Conservation (phyloP, 2,797 vertebrate genomes). For the Delichon dasypus region DNA sequence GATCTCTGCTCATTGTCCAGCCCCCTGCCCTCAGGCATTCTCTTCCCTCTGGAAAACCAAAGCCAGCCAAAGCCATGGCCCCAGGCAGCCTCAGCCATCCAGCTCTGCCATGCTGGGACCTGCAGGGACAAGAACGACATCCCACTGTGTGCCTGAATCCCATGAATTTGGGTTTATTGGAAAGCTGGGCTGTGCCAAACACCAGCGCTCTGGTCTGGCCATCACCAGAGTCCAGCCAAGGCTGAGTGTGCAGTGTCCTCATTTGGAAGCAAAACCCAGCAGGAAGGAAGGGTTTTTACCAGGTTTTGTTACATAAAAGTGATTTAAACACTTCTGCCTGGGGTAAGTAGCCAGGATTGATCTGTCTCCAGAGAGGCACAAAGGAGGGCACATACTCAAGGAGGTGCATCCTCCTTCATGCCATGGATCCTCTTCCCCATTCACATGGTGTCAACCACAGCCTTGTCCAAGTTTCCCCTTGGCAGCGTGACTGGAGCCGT, state of each 20-base stretch:
- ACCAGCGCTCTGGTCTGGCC: not conserved
- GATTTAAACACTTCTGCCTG: not conserved
- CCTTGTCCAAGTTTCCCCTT: not conserved
- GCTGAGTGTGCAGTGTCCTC: not conserved
- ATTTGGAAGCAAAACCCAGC: not conserved
- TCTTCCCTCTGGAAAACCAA: not conserved
- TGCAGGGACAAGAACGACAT: not conserved
- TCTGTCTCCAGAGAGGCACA: not conserved
- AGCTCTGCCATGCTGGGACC: not conserved
- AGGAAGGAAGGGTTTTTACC: fast-evolving
- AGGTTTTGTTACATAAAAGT: not conserved
- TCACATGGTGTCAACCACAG: not conserved
- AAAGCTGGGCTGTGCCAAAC: not conserved
- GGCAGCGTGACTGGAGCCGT: not conserved
- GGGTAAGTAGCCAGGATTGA: not conserved
- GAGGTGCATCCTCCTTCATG: not conserved
- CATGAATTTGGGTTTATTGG: fast-evolving
- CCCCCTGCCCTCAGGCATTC: not conserved
- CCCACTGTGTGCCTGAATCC: not conserved
- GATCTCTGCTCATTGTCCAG: not conserved
- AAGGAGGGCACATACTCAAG: not conserved
- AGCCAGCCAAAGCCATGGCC: not conserved
- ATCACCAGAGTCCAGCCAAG: not conserved
- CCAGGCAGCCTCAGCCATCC: not conserved
- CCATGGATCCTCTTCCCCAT: not conserved